These are phyloP conservation scores for Hyperoplus lanceolatus DNA, from an alignment of 2,797 vertebrate species.

Conservation along the genomic window DNA sequence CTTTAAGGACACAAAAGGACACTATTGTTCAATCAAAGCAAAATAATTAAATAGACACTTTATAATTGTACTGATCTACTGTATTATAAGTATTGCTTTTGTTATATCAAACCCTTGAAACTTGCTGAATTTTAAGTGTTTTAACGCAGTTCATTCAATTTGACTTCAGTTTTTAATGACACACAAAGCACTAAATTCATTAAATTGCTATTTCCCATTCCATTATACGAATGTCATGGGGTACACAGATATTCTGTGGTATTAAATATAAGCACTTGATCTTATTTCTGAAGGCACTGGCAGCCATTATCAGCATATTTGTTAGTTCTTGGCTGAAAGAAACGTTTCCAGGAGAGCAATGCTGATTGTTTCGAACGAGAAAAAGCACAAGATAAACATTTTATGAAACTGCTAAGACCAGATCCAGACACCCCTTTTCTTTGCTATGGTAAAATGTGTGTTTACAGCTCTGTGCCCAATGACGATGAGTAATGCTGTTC, in stretches of 20 bases:
- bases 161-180: not conserved
- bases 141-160: not conserved
- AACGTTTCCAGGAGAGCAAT: conserved; percentile 28
- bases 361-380: conserved; percentile 4
- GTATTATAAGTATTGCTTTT: not conserved
- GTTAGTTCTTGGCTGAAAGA: not conserved
- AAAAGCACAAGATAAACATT: not conserved
- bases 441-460: not conserved
- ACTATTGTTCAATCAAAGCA: not conserved
- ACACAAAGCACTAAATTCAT: not conserved
- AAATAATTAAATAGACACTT: not conserved
- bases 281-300: conserved; percentile 6
- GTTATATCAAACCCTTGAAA: not conserved
- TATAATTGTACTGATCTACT: not conserved
- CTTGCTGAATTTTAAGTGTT: not conserved
- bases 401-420: not conserved
- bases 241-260: not conserved
- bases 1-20: not conserved
- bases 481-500: conserved; percentile 26
- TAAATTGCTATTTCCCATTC: not conserved
- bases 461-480: not conserved
- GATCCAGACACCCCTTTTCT: not conserved
- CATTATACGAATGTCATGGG: conserved; percentile 2
- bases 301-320: conserved; percentile 20
- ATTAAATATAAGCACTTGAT: not conserved